These are phyloP conservation scores for Liasis olivaceus DNA, from an alignment of 2,797 vertebrate species.

Conservation along the genomic window DNA sequence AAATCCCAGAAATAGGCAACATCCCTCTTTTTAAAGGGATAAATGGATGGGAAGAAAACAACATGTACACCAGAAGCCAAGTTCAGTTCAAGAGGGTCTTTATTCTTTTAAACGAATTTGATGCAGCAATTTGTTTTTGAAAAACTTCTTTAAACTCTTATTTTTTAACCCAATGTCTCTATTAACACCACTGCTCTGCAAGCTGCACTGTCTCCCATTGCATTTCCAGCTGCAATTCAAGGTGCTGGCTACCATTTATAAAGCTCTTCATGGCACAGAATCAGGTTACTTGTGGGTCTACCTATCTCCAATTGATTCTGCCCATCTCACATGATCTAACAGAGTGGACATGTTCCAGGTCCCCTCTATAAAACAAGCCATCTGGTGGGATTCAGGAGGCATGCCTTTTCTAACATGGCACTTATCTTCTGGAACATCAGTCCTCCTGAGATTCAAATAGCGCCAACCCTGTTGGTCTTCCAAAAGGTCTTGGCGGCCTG, in stretches of 20 bases:
- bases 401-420: not conserved
- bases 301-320: not conserved
- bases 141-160: not conserved
- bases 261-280: not conserved
- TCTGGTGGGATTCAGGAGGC: not conserved
- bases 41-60: not conserved
- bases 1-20: not conserved
- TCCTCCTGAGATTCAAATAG: not conserved
- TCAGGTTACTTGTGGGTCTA: not conserved
- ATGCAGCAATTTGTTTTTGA: not conserved
- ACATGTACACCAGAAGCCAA: not conserved
- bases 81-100: not conserved
- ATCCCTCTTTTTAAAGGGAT: not conserved
- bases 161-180: not conserved
- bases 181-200: not conserved
- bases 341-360: not conserved
- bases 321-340: not conserved
- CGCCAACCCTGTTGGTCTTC: not conserved
- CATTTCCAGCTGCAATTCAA: not conserved
- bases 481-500: not conserved
- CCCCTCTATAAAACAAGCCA: not conserved
- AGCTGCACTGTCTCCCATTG: not conserved
- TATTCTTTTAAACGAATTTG: not conserved
- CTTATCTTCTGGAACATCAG: not conserved
- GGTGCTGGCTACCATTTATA: not conserved